Conservation (phyloP, 2,888 invertebrate genomes). For the Uropetala carovei region DNA sequence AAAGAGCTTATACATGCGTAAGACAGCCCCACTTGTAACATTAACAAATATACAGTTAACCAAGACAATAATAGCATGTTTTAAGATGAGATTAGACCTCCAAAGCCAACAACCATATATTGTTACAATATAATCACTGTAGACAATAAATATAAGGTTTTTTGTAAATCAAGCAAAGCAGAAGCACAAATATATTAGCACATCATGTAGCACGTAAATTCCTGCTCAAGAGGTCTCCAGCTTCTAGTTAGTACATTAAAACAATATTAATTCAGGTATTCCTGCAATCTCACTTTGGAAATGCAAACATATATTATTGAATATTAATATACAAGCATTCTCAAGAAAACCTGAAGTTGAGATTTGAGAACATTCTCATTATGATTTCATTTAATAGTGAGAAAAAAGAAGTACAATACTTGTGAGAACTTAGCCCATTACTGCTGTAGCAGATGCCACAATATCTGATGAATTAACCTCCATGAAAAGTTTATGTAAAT, state of each 20-base stretch:
- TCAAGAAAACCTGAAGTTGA: neutral
- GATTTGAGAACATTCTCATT: neutral
- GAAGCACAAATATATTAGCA: neutral
- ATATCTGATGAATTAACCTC: neutral
- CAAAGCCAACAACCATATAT: neutral
- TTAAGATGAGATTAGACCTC: slow-evolving; percentile 2
- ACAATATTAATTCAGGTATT: neutral
- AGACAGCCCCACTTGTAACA: slow-evolving; percentile 16
- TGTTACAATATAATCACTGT: neutral
- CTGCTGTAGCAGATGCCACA: neutral
- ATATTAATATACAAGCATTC: slow-evolving; percentile 11
- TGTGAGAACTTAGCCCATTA: neutral
- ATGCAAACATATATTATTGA: neutral
- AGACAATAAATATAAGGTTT: neutral
- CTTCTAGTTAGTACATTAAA: neutral
- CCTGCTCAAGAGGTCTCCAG: neutral
- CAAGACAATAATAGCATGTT: neutral
- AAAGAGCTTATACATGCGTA: slow-evolving; percentile 26
- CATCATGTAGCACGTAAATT: slow-evolving; percentile 20
- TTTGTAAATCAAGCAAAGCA: neutral
- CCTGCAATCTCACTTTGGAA: neutral
- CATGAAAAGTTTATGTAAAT: neutral
- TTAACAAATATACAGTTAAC: neutral
- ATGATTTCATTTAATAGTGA: neutral
- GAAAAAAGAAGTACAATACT: neutral